These are phyloP conservation scores for Drosophila bocqueti DNA, from an alignment of 1,140 invertebrate species.

Conservation along the genomic window DNA sequence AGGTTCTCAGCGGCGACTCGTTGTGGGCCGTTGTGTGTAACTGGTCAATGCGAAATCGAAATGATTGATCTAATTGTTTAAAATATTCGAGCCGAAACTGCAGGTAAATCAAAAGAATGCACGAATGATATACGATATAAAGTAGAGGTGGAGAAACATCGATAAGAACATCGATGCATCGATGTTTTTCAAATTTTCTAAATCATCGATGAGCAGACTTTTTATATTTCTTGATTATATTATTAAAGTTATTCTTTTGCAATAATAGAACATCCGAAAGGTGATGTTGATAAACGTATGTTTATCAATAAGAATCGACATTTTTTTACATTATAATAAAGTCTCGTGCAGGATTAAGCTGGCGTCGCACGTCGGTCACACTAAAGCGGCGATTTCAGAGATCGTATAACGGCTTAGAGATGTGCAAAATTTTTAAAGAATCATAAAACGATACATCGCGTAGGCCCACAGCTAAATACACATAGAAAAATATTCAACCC, in stretches of 20 bases:
- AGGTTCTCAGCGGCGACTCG: neutral
- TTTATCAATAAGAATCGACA: too few species aligned
- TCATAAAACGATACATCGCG: constrained; percentile 7
- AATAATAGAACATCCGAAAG: too few species aligned
- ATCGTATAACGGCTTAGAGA: constrained; percentile 1
- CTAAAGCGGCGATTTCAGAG: neutral
- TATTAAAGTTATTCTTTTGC: too few species aligned
- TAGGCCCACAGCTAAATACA: neutral
- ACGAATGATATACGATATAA: constrained; percentile 44
- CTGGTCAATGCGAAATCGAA: neutral
- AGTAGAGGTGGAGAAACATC: neutral
- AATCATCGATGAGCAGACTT: too few species aligned
- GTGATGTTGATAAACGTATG: too few species aligned
- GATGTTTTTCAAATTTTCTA: too few species aligned
- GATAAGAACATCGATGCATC: too few species aligned
- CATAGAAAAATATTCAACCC: neutral
- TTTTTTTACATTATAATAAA: too few species aligned
- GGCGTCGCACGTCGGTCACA: constrained; percentile 8
- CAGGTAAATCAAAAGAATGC: constrained; percentile 48
- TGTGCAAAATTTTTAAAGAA: constrained; percentile 5
- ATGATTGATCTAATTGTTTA: constrained; percentile 33
- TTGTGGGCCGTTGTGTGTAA: neutral
- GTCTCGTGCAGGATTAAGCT: neutral
- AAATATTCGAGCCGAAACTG: constrained; percentile 24
- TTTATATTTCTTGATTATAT: too few species aligned